Percentiles rank a stretch among this genome's conserved stretches.
Conservation (phyloP, 2,888 invertebrate species). For the Stegophylla sp. region DNA sequence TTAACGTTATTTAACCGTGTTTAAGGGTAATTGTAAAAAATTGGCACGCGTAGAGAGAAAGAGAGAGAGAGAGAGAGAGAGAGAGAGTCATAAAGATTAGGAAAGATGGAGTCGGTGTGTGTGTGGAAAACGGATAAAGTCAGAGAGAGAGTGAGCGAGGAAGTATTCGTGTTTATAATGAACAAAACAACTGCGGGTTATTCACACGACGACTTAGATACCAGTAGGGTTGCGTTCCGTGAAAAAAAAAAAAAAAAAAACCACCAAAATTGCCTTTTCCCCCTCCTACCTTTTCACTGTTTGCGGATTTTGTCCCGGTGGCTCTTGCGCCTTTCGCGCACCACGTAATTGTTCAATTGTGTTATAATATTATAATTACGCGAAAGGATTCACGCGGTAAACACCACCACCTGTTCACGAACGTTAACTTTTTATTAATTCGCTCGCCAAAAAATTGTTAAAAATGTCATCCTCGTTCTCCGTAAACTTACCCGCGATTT, state of each 20-base stretch:
- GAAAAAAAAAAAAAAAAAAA: constrained; percentile 6
- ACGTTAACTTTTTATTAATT: constrained; percentile 36
- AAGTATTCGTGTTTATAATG: neutral
- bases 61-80: neutral
- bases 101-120: too few species aligned
- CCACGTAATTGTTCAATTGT: constrained; percentile 23
- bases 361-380: constrained; percentile 34
- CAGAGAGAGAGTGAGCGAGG: neutral
- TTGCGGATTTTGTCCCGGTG: neutral
- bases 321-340: neutral
- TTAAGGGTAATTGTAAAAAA: too few species aligned
- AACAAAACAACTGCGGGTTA: constrained; percentile 40
- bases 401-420: constrained; percentile 37
- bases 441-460: too few species aligned
- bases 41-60: neutral
- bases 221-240: neutral
- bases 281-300: neutral
- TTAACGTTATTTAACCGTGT: too few species aligned
- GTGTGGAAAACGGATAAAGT: neutral
- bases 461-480: too few species aligned
- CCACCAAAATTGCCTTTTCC: neutral
- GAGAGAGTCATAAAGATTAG: neutral
- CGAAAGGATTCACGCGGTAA: constrained; percentile 6
- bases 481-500: too few species aligned
- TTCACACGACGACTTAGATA: neutral